phyloP scores from a whole-genome alignment of 1,140 invertebrate species.

The Acromyrmex heyeri region DNA sequence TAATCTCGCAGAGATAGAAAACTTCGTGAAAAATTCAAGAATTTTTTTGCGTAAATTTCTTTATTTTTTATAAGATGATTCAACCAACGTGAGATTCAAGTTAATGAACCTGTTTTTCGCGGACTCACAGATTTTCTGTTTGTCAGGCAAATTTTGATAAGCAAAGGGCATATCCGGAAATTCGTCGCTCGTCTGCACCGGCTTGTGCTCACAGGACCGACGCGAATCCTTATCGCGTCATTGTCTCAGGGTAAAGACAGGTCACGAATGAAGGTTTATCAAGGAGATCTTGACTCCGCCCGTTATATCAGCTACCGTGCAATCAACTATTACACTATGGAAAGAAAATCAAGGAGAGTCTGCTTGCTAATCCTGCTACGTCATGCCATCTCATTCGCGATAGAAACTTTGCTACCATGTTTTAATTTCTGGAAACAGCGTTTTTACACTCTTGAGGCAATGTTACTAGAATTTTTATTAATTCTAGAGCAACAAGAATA shows the following conservation, averaged over 20 bases:
- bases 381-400: constrained; percentile 37
- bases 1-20: neutral
- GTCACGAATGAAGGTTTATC: constrained; percentile 43
- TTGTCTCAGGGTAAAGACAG: constrained; percentile 34
- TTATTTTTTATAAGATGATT: neutral
- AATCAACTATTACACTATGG: constrained; percentile 22
- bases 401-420: constrained; percentile 20
- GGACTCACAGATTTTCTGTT: neutral
- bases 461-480: constrained; percentile 27
- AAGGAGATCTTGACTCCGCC: constrained; percentile 18
- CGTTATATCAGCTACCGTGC: constrained; percentile 27
- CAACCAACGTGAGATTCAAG: neutral
- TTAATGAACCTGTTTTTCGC: constrained; percentile 29
- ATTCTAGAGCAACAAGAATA: neutral
- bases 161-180: constrained; percentile 37
- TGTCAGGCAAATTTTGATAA: constrained; percentile 8
- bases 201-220: constrained; percentile 7
- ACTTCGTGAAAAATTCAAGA: neutral
- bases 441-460: constrained; percentile 9
- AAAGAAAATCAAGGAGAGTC: constrained; percentile 25
- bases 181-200: neutral
- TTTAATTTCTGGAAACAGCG: constrained; percentile 21
- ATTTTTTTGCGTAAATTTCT: neutral
- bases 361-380: constrained; percentile 19
- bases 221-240: constrained; percentile 33